These are phyloP conservation scores for Sturmia bella DNA, from an alignment of 2,888 invertebrate species.

Conservation along the genomic window DNA sequence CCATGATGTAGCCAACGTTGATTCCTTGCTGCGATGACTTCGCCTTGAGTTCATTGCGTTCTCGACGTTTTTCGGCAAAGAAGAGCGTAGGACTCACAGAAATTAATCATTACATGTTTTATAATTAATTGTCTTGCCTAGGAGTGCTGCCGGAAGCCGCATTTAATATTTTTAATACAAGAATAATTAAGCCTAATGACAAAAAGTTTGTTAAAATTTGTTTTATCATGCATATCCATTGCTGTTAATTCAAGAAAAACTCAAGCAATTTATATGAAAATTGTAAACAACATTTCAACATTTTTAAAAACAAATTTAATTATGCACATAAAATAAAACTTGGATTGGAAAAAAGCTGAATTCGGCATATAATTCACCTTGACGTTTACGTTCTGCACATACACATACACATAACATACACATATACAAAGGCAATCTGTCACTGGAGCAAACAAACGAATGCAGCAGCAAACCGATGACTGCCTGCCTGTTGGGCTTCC, in stretches of 20 bases:
- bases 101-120: too few species aligned
- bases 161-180: not conserved
- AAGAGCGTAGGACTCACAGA: too few species aligned
- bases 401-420: too few species aligned
- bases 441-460: constrained; percentile 4
- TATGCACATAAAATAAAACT: constrained; percentile 30
- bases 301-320: constrained; percentile 42
- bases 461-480: not conserved
- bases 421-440: too few species aligned
- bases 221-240: not conserved
- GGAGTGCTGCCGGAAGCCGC: too few species aligned
- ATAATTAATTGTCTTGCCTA: too few species aligned
- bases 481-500: constrained; percentile 3
- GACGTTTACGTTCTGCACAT: constrained; percentile 17
- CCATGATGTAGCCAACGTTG: too few species aligned
- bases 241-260: constrained; percentile 18
- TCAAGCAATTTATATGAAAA: constrained; percentile 23
- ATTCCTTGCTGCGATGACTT: too few species aligned
- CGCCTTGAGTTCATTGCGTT: too few species aligned
- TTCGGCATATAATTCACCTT: constrained; percentile 50
- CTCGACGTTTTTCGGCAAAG: too few species aligned
- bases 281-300: constrained; percentile 32
- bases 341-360: constrained; percentile 1
- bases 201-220: not conserved
- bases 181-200: not conserved